Evolutionary conservation across 1,140 invertebrate species (phyloP), one percentile per base, ranked within the genome.

Genomic region (Theocolax elegans): DNA sequence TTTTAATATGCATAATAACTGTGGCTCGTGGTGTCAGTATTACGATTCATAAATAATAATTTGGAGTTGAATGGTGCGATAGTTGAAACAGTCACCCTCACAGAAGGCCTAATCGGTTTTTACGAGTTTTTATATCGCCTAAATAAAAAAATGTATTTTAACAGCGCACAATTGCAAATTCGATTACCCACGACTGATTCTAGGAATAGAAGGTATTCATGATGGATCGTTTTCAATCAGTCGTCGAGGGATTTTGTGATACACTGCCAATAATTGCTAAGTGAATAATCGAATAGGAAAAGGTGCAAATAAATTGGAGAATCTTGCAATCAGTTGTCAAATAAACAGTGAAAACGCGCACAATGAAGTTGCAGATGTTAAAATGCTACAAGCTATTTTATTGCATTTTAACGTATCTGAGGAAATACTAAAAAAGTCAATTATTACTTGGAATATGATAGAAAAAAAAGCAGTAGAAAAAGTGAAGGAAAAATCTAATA

Each of bases 101-200:
- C 25, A 25, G 53, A 68, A 68, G 71, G 59, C 15, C 23, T 72
- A 23, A n/a, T 65, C 15, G 44, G 8, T 17, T 44, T 68, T 35
- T 68, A 68, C 46, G 19, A 72, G 59, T 72, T 64, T 54, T 59
- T 72, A 49, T 63, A 19, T 48, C 35, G n/a, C 12, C 54, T 73
- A 27, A n/a, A 60, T n/a, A 29, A 60, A 49, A 49, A 69, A 65
- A 44, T 73, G 67, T n/a, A 67, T 73, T 53, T 59, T 62, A n/a
- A n/a, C n/a, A n/a, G n/a, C n/a, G n/a, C n/a, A n/a, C n/a, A n/a
- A n/a, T n/a, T n/a, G n/a, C n/a, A n/a, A n/a, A n/a, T n/a, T n/a
- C n/a, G n/a, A n/a, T n/a, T n/a, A n/a, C 17, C 46, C 29, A 25
- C 7, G 62, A n/a, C 38, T 73, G 54, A 65, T 73, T 7, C 29